Percentiles rank a stretch among this genome's conserved stretches.
Evolutionary conservation across 2,113 vertebrate genomes (phyloP).

Genomic region (Pyxicephalus adspersus): DNA sequence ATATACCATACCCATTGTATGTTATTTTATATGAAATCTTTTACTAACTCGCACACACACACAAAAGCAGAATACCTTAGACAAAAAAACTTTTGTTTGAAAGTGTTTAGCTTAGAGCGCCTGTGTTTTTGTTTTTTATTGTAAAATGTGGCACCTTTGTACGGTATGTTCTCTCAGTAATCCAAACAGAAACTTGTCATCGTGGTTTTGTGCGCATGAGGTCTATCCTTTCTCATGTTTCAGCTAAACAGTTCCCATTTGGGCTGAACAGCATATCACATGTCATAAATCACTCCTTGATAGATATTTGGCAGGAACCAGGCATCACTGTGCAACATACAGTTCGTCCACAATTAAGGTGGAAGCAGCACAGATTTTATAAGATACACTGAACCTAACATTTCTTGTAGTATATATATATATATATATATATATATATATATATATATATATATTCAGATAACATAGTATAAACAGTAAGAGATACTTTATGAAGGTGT

Average conservation of each 20-base stretch:
- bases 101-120: constrained; percentile 58
- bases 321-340: constrained; percentile 79
- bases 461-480: no score
- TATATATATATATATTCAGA: not conserved
- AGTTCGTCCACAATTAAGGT: constrained; percentile 84
- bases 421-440: constrained; percentile 26
- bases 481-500: no score
- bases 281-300: constrained; percentile 95
- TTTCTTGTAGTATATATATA: constrained; percentile 61
- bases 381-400: constrained; percentile 71
- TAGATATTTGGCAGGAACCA: constrained; percentile 90
- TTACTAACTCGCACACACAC: constrained; percentile 6
- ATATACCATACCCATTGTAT: not conserved
- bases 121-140: constrained; percentile 64
- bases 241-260: constrained; percentile 87
- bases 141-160: constrained; percentile 71
- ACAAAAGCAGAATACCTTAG: not conserved
- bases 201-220: constrained; percentile 77
- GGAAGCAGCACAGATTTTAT: constrained; percentile 82
- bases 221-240: constrained; percentile 89
- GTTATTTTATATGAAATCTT: constrained; percentile 13
- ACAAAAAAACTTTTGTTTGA: constrained; percentile 53
- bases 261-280: constrained; percentile 89
- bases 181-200: constrained; percentile 82
- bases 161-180: constrained; percentile 71